Evolutionary conservation across 2,888 invertebrate genomes (phyloP).

Genomic region (Cryptus armator): DNA sequence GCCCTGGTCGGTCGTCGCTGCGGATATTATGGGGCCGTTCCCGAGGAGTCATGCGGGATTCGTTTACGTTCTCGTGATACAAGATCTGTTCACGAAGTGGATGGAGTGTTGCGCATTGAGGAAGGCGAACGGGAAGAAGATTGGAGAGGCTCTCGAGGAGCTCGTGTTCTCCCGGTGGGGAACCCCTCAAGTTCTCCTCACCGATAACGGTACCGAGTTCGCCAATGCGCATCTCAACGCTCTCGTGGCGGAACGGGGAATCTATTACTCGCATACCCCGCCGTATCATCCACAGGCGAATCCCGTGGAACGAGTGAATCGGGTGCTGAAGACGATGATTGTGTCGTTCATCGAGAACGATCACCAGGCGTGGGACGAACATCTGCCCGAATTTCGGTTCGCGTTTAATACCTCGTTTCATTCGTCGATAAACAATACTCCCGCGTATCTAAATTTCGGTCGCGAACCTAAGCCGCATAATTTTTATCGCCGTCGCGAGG

Average conservation of each 20-base stretch:
- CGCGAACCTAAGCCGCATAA: conserved; percentile 46
- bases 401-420: conserved; percentile 70
- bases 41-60: conserved; percentile 53
- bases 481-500: conserved; percentile 39
- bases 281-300: conserved; percentile 34
- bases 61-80: conserved; percentile 65
- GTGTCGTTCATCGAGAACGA: conserved; percentile 70
- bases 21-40: conserved; percentile 66
- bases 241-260: conserved; percentile 41
- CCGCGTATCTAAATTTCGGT: conserved; percentile 68
- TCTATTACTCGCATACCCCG: conserved; percentile 69
- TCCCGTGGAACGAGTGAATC: conserved; percentile 73
- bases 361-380: conserved; percentile 72
- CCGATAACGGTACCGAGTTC: conserved; percentile 73
- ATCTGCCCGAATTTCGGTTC: conserved; percentile 68
- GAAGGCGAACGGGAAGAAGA: conserved; percentile 60
- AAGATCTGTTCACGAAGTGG: conserved; percentile 71
- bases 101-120: conserved; percentile 62
- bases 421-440: conserved; percentile 59
- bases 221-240: conserved; percentile 45
- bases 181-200: conserved; percentile 62
- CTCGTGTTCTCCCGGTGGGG: conserved; percentile 69
- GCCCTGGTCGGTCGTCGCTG: conserved; percentile 68
- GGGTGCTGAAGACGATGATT: conserved; percentile 74
- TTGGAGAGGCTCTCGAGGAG: conserved; percentile 61